These are phyloP conservation scores for Uromys caudimaculatus DNA, from an alignment of 2,797 vertebrate genomes.

Conservation along the genomic window DNA sequence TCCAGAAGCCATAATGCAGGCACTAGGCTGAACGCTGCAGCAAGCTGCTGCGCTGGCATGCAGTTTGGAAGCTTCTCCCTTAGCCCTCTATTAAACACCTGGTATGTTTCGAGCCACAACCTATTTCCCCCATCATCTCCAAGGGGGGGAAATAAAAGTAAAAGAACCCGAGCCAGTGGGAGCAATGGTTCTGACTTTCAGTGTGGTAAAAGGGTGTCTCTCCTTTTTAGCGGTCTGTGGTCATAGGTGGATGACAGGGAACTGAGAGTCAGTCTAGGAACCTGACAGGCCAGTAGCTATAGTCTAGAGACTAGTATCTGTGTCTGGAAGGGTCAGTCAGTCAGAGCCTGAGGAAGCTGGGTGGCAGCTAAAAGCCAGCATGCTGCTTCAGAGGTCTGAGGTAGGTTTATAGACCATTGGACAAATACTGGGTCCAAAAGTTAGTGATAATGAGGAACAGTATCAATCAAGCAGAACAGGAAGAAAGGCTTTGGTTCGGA, in stretches of 20 bases:
- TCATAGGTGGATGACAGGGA: neutral
- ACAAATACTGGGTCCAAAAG: neutral
- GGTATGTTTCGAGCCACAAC: constrained; percentile 22
- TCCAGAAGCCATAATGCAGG: constrained; percentile 32
- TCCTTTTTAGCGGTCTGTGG: neutral
- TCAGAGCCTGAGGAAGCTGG: neutral
- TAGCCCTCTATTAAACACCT: constrained; percentile 73
- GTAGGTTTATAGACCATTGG: neutral
- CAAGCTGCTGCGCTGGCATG: constrained; percentile 77
- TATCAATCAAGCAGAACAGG: neutral
- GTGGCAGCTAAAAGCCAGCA: neutral
- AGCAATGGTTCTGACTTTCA: neutral
- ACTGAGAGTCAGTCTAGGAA: neutral
- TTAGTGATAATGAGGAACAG: neutral
- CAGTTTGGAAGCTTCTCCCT: constrained; percentile 68
- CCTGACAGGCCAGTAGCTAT: neutral
- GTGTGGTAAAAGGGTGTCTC: neutral
- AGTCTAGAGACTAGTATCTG: neutral
- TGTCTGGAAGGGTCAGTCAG: neutral
- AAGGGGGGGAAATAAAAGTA: neutral
- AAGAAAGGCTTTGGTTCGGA: neutral
- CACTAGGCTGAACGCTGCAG: constrained; percentile 42
- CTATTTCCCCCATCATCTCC: constrained; percentile 33
- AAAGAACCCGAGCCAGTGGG: neutral
- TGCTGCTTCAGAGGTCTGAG: neutral